Evolutionary conservation across 2,113 vertebrate genomes (phyloP).

Genomic region (Psilopogon haemacephalus): DNA sequence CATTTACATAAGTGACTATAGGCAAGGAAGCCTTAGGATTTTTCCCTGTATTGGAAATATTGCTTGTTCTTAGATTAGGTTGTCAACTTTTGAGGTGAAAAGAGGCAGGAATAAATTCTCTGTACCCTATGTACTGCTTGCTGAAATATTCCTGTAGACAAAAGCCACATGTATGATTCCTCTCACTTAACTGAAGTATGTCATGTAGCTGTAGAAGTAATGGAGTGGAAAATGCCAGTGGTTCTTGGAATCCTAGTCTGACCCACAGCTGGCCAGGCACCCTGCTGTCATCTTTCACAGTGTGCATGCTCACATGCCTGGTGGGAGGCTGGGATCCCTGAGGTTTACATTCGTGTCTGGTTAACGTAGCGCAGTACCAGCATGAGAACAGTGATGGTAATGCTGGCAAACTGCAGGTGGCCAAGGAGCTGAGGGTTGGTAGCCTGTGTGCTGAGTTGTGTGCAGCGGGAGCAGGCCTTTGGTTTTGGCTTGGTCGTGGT

Average conservation of each 20-base stretch:
- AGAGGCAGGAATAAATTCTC: background rate
- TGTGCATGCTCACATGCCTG: rapidly evolving
- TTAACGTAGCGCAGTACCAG: rapidly evolving
- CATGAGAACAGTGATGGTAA: rapidly evolving
- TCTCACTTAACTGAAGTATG: background rate
- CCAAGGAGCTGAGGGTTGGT: background rate
- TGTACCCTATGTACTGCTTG: background rate
- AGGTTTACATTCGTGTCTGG: rapidly evolving
- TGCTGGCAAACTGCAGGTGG: background rate
- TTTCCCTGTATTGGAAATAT: constrained; percentile 20
- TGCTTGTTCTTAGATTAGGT: background rate
- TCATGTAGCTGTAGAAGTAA: background rate
- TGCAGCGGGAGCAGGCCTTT: rapidly evolving
- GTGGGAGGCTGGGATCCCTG: background rate
- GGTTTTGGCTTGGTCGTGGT: background rate
- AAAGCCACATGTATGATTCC: rapidly evolving
- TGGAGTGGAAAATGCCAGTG: background rate
- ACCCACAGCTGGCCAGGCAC: background rate
- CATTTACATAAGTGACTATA: background rate
- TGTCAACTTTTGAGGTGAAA: background rate
- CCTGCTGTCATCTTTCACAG: rapidly evolving
- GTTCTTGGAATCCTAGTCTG: background rate
- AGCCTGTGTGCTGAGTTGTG: background rate
- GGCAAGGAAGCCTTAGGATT: constrained; percentile 5
- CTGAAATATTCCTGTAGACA: background rate